These are phyloP conservation scores for Semibalanus balanoides DNA, from an alignment of 1,140 invertebrate genomes.

Conservation along the genomic window DNA sequence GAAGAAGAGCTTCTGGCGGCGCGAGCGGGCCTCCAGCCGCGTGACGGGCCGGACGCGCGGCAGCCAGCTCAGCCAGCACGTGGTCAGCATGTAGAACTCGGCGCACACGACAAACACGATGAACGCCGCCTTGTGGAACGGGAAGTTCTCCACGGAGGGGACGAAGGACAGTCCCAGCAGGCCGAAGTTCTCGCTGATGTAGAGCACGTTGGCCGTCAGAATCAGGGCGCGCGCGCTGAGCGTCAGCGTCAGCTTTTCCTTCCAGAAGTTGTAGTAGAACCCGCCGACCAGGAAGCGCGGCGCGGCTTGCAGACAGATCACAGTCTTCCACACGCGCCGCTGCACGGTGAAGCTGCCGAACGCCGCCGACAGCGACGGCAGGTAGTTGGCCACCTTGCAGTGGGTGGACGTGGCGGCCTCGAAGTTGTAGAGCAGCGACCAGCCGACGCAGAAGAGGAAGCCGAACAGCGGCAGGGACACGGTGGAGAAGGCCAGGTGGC, in stretches of 20 bases:
- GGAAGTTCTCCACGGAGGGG: constrained; percentile 74
- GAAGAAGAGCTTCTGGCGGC: constrained; percentile 55
- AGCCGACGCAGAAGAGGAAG: neutral
- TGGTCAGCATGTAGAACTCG: constrained; percentile 67
- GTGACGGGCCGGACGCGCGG: constrained; percentile 28
- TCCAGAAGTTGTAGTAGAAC: constrained; percentile 51
- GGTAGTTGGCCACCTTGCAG: constrained; percentile 70
- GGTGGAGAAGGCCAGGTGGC: neutral
- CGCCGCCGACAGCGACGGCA: constrained; percentile 87
- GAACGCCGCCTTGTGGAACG: constrained; percentile 75
- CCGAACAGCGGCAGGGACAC: neutral
- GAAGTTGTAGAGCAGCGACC: constrained; percentile 40
- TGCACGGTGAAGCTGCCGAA: constrained; percentile 83
- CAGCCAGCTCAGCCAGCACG: constrained; percentile 49
- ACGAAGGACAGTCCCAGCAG: constrained; percentile 70
- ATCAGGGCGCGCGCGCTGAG: constrained; percentile 41
- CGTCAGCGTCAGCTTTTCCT: constrained; percentile 32
- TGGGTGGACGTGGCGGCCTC: constrained; percentile 68
- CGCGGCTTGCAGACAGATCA: constrained; percentile 64
- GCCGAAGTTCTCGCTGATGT: constrained; percentile 65
- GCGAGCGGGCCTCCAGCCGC: constrained; percentile 46
- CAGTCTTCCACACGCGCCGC: constrained; percentile 67
- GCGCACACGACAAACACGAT: constrained; percentile 80
- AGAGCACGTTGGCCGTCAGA: constrained; percentile 49
- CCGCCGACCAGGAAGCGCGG: constrained; percentile 53